Evolutionary conservation across 2,888 invertebrate species (phyloP).

Genomic region (Caenorhabditis drosophilae): DNA sequence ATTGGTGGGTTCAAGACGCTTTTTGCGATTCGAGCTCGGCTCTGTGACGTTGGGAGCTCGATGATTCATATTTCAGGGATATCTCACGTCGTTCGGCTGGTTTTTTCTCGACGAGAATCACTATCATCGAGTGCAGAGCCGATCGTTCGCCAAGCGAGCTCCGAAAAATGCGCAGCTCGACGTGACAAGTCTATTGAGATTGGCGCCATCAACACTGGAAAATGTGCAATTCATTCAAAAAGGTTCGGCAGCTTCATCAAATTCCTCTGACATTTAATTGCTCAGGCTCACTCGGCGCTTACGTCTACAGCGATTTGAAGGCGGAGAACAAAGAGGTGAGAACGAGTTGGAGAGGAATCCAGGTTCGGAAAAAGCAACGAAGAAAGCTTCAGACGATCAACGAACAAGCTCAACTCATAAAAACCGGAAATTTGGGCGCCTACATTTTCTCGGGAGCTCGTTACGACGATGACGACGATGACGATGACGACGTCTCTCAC

Average conservation of each 20-base stretch:
- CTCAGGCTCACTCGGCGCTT: constrained; percentile 22
- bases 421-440: constrained; percentile 24
- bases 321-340: no score
- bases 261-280: neutral
- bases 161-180: constrained; percentile 31
- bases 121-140: constrained; percentile 8
- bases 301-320: constrained; percentile 28
- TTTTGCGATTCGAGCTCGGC: neutral
- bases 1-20: constrained; percentile 7
- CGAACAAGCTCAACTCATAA: constrained; percentile 21
- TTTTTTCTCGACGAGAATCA: constrained; percentile 13
- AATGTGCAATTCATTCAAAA: constrained; percentile 32
- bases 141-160: constrained; percentile 18
- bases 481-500: neutral
- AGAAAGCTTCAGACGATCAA: neutral
- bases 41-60: no score
- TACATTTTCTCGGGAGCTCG: constrained; percentile 22
- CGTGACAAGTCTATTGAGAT: constrained; percentile 23
- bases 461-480: neutral
- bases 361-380: constrained; percentile 20
- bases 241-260: constrained; percentile 9
- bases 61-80: constrained; percentile 11
- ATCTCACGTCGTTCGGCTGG: constrained; percentile 31
- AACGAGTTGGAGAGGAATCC: neutral
- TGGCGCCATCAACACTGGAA: constrained; percentile 23